Percentiles rank a stretch among this genome's conserved stretches.
These are phyloP conservation scores for Heliconius ethilla DNA, from an alignment of 2,888 invertebrate species.

Conservation along the genomic window DNA sequence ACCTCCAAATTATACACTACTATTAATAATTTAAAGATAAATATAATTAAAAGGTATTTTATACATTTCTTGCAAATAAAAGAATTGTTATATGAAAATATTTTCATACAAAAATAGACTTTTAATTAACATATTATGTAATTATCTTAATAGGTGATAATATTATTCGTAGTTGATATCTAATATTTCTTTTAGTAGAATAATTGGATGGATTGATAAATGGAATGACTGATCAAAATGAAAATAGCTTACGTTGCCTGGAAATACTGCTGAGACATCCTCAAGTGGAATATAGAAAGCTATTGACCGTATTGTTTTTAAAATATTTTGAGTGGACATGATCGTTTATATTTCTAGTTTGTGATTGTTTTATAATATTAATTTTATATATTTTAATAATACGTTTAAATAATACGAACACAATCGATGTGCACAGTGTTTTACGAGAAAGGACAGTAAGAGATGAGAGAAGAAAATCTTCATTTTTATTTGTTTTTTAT, in stretches of 20 bases:
- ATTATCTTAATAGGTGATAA: conserved; percentile 31
- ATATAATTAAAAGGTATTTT: too few relatives aligned
- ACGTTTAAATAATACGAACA: too few relatives aligned
- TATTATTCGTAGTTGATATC: too few relatives aligned
- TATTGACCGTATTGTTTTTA: conserved; percentile 31
- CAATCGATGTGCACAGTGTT: too few relatives aligned
- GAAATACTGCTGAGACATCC: conserved; percentile 70
- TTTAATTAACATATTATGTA: neutral
- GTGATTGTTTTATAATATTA: neutral
- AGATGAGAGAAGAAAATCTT: neutral
- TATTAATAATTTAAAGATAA: too few relatives aligned
- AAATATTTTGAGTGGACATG: neutral
- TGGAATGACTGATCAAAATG: conserved; percentile 73
- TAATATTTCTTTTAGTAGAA: conserved; percentile 46
- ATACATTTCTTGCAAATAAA: too few relatives aligned
- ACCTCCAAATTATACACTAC: too few relatives aligned
- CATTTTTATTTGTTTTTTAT: too few relatives aligned
- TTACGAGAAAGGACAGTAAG: neutral
- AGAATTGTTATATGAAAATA: too few relatives aligned
- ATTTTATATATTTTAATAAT: neutral
- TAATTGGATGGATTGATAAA: conserved; percentile 64
- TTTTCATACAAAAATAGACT: too few relatives aligned
- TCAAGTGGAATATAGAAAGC: conserved; percentile 48
- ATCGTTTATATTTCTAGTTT: neutral
- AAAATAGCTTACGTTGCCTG: conserved; percentile 65